Evolutionary conservation across 1,140 invertebrate genomes (phyloP).

Genomic region (Phymorhynchus buccinoides): DNA sequence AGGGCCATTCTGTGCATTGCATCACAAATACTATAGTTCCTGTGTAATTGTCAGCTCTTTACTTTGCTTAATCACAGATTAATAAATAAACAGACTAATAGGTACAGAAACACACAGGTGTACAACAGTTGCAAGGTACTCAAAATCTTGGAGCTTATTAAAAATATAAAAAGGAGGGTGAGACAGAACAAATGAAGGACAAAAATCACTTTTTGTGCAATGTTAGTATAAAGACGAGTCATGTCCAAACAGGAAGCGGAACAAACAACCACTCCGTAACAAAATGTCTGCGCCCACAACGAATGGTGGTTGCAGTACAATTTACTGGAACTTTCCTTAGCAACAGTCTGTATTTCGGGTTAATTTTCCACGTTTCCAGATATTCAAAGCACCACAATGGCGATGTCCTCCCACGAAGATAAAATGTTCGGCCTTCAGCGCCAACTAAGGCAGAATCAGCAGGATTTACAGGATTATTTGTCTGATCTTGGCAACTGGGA

Average conservation of each 20-base stretch:
- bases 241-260: too few relatives aligned
- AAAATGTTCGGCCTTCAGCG: constrained; percentile 67
- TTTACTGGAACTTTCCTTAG: constrained; percentile 15
- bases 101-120: too few relatives aligned
- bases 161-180: constrained; percentile 86
- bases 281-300: constrained; percentile 65
- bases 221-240: too few relatives aligned
- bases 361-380: background rate
- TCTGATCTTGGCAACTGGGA: constrained; percentile 88
- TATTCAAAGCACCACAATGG: constrained; percentile 41
- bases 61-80: too few relatives aligned
- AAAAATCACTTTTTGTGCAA: too few relatives aligned
- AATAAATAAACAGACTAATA: too few relatives aligned
- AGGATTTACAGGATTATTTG: constrained; percentile 82
- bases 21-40: too few relatives aligned
- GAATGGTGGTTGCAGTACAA: background rate
- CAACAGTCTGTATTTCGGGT: background rate
- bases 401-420: constrained; percentile 57
- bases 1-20: too few relatives aligned
- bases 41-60: too few relatives aligned
- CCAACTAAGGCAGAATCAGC: constrained; percentile 78
- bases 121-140: too few relatives aligned
- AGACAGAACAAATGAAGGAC: constrained; percentile 72
- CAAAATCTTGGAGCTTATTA: constrained; percentile 75
- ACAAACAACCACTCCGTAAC: too few relatives aligned